phyloP scores from a whole-genome alignment of 2,113 vertebrate species.

The Oriolus oriolus region DNA sequence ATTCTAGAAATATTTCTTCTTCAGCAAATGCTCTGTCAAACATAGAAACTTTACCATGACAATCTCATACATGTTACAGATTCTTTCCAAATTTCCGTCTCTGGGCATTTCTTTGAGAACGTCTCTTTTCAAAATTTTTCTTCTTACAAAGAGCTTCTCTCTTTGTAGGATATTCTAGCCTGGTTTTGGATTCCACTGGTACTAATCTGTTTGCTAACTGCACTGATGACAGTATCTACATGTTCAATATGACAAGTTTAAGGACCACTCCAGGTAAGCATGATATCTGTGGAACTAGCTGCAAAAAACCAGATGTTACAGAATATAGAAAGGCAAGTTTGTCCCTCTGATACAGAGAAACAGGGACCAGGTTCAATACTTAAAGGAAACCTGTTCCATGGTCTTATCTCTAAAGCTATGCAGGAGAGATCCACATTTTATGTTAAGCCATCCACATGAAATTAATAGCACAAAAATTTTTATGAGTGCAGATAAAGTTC shows the following conservation, averaged over 20 bases:
- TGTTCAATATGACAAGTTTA: slow-evolving; percentile 86
- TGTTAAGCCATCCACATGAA: neutral
- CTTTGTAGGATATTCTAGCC: slow-evolving; percentile 87
- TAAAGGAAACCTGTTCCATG: neutral
- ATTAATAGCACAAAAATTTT: neutral
- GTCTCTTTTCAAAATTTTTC: neutral
- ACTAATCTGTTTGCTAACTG: slow-evolving; percentile 90
- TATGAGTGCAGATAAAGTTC: neutral
- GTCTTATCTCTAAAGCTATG: neutral
- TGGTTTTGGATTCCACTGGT: slow-evolving; percentile 86
- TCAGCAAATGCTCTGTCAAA: neutral
- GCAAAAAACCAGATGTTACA: neutral
- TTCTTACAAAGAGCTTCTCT: neutral
- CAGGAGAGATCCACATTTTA: neutral
- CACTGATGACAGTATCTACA: slow-evolving; percentile 94
- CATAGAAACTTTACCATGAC: neutral
- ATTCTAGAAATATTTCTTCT: neutral
- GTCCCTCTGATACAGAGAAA: neutral
- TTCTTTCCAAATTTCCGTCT: neutral
- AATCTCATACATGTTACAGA: neutral
- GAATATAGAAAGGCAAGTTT: neutral
- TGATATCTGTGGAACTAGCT: neutral
- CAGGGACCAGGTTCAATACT: neutral
- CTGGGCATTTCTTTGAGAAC: neutral
- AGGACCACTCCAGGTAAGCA: slow-evolving; percentile 84